Evolutionary conservation across 2,113 vertebrate genomes (phyloP).

Genomic region (Heptranchias perlo): DNA sequence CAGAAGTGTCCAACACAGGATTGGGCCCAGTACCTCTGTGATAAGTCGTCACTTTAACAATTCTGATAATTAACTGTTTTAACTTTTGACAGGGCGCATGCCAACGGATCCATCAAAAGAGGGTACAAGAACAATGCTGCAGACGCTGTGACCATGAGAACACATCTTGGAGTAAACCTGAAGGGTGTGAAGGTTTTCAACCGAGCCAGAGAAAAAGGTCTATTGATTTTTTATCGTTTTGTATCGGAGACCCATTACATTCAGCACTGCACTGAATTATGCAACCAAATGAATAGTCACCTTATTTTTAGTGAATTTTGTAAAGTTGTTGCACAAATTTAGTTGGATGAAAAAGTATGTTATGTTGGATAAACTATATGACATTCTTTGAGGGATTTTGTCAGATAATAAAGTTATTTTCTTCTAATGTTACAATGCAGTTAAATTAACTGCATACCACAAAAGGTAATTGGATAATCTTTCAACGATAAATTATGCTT

Average conservation of each 20-base stretch:
- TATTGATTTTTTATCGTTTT: constrained; percentile 38
- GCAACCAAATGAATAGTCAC: not conserved
- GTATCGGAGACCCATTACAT: constrained; percentile 40
- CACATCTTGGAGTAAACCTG: constrained; percentile 90
- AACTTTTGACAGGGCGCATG: constrained; percentile 79
- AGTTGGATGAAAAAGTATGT: not conserved
- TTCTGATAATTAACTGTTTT: constrained; percentile 55
- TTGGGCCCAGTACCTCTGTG: constrained; percentile 49
- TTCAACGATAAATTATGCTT: not conserved
- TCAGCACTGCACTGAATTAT: constrained; percentile 43
- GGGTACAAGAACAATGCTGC: constrained; percentile 83
- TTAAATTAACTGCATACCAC: not conserved
- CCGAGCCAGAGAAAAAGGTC: constrained; percentile 93
- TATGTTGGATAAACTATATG: too few species aligned
- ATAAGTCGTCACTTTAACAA: constrained; percentile 55
- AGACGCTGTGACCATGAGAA: constrained; percentile 83
- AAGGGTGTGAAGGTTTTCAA: constrained; percentile 96
- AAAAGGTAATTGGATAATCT: not conserved
- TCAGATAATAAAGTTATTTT: not conserved
- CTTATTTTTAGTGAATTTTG: not conserved
- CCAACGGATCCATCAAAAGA: constrained; percentile 91
- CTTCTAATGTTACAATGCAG: not conserved
- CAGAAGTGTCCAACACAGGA: constrained; percentile 49
- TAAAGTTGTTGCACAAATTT: not conserved
- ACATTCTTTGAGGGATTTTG: not conserved